Base-by-base conservation (phyloP, 2,888 invertebrate genomes). In the Tetragonisca angustula region DNA sequence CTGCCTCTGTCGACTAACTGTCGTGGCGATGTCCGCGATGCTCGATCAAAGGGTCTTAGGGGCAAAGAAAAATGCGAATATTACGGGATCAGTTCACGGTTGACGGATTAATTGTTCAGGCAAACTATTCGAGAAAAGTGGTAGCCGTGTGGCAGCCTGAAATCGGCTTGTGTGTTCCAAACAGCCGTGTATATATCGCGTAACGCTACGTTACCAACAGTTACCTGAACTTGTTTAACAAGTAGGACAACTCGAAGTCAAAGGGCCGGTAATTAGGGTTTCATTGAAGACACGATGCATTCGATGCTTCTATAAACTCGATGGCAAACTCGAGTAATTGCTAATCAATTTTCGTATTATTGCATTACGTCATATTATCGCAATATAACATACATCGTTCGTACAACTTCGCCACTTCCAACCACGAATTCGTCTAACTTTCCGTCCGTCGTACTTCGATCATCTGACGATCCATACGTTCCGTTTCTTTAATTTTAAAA, bases 261-360 rank as follows among this genome's bases (percentile, higher is more conserved):
- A 84, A 84, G 83, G 83, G 65, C n/a, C 54, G 67, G 62, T 81
- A 83, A 83, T 81, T 83, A 76, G 82, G 71, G 68, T 68, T 81
- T 72, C 76, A 81, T 81, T 50, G 83, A 81, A 81, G 71, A 27
- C 59, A 27, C 24, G 67, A 36, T 67, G 71, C 32, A 56, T 71
- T 62, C 76, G 76, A 83, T 76, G 71, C 81, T 50, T 54, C 43
- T 54, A 21, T 54, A 81, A 80, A 79, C 83, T 76, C 67, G 62
- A 6, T 32, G 70, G 64, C 21, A 70, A 75, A 82, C 81, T 82
- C 64, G 43, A 65, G 70, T 75, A 82, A 82, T 81, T 75, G 70
- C 36, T 82, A 70, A 75, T 70, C 74, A 77, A 76, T 83, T 69
- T 72, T 59, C 54, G 52, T 65, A 69, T 83, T 83, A 73, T 83